phyloP scores from a whole-genome alignment of 1,140 invertebrate genomes.

The Phenacoccus solenopsis region DNA sequence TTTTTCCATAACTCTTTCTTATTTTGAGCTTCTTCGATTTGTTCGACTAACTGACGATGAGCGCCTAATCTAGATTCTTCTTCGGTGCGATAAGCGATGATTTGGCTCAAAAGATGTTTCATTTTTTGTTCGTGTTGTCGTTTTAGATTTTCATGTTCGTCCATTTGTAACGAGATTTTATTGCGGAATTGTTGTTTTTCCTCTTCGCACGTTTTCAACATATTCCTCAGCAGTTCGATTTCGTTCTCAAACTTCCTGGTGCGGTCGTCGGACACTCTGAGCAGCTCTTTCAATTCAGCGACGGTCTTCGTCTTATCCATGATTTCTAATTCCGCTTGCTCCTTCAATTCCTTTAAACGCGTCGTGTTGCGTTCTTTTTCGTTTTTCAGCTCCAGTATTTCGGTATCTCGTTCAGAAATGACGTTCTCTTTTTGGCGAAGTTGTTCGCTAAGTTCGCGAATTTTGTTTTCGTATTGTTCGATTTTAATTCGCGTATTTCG shows the following conservation, averaged over 20 bases:
- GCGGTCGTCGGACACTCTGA: background rate
- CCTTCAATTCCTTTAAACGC: background rate
- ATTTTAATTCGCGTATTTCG: background rate
- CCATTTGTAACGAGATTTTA: background rate
- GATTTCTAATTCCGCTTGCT: background rate
- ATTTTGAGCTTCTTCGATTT: conserved; percentile 4
- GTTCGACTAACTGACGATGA: background rate
- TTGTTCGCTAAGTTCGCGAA: background rate
- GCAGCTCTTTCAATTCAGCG: background rate
- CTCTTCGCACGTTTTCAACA: background rate
- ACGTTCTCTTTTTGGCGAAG: background rate
- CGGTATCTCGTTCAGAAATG: background rate
- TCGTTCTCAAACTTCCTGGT: background rate
- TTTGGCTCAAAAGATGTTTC: background rate
- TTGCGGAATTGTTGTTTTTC: background rate
- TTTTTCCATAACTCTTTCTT: background rate
- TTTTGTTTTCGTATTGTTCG: background rate
- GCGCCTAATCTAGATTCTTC: background rate
- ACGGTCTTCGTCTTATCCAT: background rate
- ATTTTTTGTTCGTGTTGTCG: conserved; percentile 1
- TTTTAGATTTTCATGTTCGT: background rate
- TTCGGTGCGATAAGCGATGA: background rate
- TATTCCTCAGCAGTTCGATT: background rate
- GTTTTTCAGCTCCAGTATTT: background rate
- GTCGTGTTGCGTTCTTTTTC: background rate